A percentile compares a stretch with the other conserved stretches of the same genome.
These are phyloP conservation scores for Parauchenoglanis ngamensis DNA, from an alignment of 2,797 vertebrate genomes.

Conservation along the genomic window DNA sequence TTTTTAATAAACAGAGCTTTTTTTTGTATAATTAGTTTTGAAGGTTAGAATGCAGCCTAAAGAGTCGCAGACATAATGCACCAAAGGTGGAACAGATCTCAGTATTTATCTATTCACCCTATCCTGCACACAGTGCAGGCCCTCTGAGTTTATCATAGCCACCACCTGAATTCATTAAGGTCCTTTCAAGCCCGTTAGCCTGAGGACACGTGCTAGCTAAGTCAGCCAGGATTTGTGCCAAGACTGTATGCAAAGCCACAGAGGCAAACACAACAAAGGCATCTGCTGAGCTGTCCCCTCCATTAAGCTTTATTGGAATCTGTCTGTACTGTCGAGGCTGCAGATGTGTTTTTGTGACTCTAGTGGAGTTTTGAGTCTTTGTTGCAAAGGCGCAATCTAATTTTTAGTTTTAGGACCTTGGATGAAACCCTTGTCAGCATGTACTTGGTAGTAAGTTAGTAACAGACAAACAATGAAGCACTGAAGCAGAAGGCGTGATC, in stretches of 20 bases:
- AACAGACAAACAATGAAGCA: background rate
- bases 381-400: background rate
- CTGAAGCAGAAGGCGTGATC: background rate
- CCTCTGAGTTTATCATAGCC: conserved; percentile 58
- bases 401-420: background rate
- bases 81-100: conserved; percentile 47
- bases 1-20: conserved; percentile 58
- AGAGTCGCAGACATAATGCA: conserved; percentile 63
- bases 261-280: conserved; percentile 59
- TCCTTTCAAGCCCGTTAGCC: conserved; percentile 54
- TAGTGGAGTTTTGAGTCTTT: conserved; percentile 30
- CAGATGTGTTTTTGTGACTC: conserved; percentile 33
- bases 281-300: conserved; percentile 52
- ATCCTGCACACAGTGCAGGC: conserved; percentile 34
- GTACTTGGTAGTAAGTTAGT: background rate
- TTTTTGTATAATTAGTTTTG: conserved; percentile 69
- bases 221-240: conserved; percentile 52
- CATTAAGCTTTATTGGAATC: conserved; percentile 56
- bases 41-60: conserved; percentile 70
- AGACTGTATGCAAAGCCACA: conserved; percentile 44
- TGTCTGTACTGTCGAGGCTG: conserved; percentile 45
- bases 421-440: background rate
- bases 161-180: conserved; percentile 65
- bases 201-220: conserved; percentile 49
- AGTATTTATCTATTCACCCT: conserved; percentile 62